Conservation (phyloP, 2,797 vertebrate species). For the Muscicapa comitata region DNA sequence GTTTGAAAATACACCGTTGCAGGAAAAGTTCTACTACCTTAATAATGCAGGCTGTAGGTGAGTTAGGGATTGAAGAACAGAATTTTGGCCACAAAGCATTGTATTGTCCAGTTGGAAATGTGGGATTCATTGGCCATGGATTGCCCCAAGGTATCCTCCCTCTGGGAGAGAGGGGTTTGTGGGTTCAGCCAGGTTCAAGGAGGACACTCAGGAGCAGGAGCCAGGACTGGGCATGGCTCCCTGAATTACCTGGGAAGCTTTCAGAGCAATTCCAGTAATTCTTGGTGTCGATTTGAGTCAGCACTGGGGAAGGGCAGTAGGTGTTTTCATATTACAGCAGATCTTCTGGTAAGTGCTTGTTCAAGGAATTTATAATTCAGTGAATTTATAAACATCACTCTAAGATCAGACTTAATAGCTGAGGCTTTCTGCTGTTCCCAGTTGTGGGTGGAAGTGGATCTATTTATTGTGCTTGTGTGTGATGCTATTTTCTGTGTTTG, state of each 20-base stretch:
- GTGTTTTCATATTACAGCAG: not conserved
- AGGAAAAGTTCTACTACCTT: not conserved
- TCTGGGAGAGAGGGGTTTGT: not conserved
- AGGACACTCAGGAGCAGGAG: not conserved
- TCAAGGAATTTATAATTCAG: not conserved
- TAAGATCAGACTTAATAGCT: not conserved
- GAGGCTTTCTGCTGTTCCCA: not conserved
- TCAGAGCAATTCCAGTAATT: not conserved
- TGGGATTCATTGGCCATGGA: rapidly evolving
- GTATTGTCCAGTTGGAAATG: not conserved
- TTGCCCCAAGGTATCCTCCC: not conserved
- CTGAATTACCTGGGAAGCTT: not conserved
- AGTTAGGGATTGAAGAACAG: not conserved
- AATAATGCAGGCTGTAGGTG: not conserved
- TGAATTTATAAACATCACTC: not conserved
- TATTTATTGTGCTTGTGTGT: not conserved
- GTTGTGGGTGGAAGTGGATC: not conserved
- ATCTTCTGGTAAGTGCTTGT: not conserved
- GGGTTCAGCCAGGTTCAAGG: not conserved
- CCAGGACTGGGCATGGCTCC: rapidly evolving
- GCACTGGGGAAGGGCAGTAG: not conserved
- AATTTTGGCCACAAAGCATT: not conserved
- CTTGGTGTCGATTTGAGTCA: not conserved
- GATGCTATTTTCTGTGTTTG: not conserved
- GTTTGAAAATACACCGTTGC: not conserved